phyloP scores from a whole-genome alignment of 2,888 invertebrate species.

The Chydorus sphaericus region DNA sequence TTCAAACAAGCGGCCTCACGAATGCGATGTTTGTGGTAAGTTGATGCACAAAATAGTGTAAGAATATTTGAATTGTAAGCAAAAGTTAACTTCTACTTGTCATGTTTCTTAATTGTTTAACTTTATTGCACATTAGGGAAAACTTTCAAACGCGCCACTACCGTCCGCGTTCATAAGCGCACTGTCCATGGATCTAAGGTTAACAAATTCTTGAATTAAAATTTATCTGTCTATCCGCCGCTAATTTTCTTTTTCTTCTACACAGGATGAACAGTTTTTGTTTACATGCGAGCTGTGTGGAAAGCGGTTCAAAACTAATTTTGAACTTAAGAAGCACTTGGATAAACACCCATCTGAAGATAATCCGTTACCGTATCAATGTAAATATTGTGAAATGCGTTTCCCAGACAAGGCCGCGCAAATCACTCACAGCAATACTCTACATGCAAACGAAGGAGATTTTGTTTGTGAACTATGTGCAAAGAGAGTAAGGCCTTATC shows the following conservation, averaged over 20 bases:
- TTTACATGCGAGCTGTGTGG: slow-evolving; percentile 13
- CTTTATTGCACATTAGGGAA: too few relatives aligned
- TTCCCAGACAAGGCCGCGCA: slow-evolving; percentile 8
- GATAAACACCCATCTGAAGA: slow-evolving; percentile 10
- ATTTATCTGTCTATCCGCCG: too few relatives aligned
- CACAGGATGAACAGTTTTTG: slow-evolving; percentile 8
- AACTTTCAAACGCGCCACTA: slow-evolving; percentile 8
- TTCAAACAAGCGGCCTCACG: slow-evolving; percentile 12
- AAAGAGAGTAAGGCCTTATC: slow-evolving; percentile 69
- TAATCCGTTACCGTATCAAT: slow-evolving; percentile 9
- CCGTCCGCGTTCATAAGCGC: slow-evolving; percentile 8
- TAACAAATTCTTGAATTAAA: neutral
- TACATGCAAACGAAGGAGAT: slow-evolving; percentile 8
- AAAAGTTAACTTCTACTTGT: too few relatives aligned
- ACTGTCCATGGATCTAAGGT: slow-evolving; percentile 10
- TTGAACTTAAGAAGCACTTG: slow-evolving; percentile 9
- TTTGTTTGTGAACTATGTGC: slow-evolving; percentile 40
- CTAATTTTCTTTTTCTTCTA: neutral
- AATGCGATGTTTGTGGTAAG: slow-evolving; percentile 13
- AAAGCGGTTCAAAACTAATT: slow-evolving; percentile 11
- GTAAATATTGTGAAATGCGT: slow-evolving; percentile 2
- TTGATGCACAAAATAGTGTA: too few relatives aligned
- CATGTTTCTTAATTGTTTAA: too few relatives aligned
- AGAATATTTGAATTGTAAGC: too few relatives aligned
- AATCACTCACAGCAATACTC: slow-evolving; percentile 7